Conservation (phyloP, 2,113 vertebrate species). For the Spheniscus mendiculus region DNA sequence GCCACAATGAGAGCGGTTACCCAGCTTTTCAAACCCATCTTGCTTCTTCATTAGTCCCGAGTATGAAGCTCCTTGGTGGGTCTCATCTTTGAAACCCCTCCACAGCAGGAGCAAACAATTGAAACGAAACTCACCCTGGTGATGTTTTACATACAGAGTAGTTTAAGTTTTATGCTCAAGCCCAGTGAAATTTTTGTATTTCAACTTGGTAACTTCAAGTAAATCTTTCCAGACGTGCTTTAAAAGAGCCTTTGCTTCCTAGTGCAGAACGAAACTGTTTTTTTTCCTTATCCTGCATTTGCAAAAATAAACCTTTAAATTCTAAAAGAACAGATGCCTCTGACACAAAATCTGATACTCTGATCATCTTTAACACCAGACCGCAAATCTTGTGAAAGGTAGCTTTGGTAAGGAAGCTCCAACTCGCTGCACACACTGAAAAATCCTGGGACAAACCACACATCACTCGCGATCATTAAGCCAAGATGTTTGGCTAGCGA, state of each 20-base stretch:
- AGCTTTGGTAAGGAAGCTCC: not conserved
- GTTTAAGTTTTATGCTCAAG: not conserved
- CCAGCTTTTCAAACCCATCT: not conserved
- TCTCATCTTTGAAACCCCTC: not conserved
- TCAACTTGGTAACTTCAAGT: not conserved
- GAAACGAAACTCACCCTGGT: not conserved
- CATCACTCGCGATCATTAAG: accelerated
- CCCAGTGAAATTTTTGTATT: not conserved
- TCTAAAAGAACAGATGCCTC: not conserved
- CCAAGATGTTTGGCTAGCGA: not conserved
- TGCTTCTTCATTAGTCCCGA: accelerated
- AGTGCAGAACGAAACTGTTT: accelerated
- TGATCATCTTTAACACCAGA: not conserved
- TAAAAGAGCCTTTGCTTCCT: not conserved
- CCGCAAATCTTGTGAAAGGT: not conserved
- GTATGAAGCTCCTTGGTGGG: not conserved
- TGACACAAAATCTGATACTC: not conserved
- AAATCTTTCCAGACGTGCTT: not conserved
- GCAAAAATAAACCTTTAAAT: not conserved
- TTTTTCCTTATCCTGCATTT: not conserved
- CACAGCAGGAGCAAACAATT: not conserved
- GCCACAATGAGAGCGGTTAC: accelerated
- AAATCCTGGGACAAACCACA: not conserved
- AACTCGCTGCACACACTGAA: not conserved
- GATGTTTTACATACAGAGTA: not conserved